Conservation (phyloP, 2,888 invertebrate species). For the Macaria liturata region DNA sequence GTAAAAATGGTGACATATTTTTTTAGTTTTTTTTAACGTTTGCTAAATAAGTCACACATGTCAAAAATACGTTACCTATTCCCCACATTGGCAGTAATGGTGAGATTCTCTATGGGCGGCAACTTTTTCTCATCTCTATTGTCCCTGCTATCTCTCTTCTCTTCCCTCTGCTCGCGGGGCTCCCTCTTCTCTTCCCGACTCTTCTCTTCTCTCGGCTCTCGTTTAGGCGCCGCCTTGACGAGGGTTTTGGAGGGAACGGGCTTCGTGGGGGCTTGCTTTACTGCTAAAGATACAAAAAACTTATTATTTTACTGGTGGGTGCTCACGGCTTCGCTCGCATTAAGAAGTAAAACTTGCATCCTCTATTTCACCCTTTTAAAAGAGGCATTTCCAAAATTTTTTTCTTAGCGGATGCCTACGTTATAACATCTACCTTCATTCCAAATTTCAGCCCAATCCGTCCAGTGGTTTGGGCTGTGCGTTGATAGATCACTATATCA, state of each 20-base stretch:
- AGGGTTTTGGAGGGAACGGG: constrained; percentile 31
- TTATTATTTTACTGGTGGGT: too few species aligned
- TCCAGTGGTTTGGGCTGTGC: too few species aligned
- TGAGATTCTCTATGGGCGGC: constrained; percentile 68
- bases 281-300: too few species aligned
- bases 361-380: too few species aligned
- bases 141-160: constrained; percentile 3
- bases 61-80: constrained; percentile 55
- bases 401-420: too few species aligned
- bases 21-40: not conserved
- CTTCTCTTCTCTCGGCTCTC: constrained; percentile 36
- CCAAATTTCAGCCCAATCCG: too few species aligned
- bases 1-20: too few species aligned
- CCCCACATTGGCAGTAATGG: constrained; percentile 60
- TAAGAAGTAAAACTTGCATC: too few species aligned
- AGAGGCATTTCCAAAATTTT: too few species aligned
- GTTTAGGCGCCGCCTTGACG: constrained; percentile 22
- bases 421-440: too few species aligned
- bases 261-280: constrained; percentile 35
- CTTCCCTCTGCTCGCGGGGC: constrained; percentile 39
- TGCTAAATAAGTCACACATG: not conserved
- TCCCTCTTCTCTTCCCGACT: constrained; percentile 46
- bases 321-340: too few species aligned
- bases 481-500: too few species aligned
- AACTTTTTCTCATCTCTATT: constrained; percentile 46